Conservation (phyloP, 2,888 invertebrate genomes). For the Athalia circularis region DNA sequence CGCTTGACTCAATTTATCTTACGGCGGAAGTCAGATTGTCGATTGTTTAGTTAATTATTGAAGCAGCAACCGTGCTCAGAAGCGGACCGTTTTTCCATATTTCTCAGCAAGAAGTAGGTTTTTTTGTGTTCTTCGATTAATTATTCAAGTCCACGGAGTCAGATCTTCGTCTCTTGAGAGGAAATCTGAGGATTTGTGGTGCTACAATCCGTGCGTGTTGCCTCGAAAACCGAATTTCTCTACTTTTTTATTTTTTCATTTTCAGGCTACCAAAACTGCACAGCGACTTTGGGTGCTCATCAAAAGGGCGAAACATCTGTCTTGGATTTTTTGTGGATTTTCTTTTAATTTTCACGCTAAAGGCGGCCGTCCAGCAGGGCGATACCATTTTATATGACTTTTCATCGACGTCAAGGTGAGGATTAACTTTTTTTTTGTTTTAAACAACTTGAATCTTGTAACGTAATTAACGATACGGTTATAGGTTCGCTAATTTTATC, state of each 20-base stretch:
- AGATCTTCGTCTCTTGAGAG: no score
- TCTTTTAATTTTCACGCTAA: conserved; percentile 70
- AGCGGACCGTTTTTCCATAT: conserved; percentile 58
- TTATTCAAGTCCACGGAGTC: no score
- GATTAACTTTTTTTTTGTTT: conserved; percentile 56
- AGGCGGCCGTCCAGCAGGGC: conserved; percentile 87
- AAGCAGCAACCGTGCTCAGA: conserved; percentile 59
- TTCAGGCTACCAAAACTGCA: conserved; percentile 49
- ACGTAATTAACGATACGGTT: conserved; percentile 9
- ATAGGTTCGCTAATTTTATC: conserved; percentile 65
- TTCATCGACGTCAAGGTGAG: conserved; percentile 94
- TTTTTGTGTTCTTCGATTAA: not conserved
- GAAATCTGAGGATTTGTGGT: no score
- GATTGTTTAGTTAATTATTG: conserved; percentile 31
- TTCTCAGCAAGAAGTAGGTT: conserved; percentile 49
- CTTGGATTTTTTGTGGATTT: conserved; percentile 51
- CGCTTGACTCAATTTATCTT: conserved; percentile 8
- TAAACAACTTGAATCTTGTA: conserved; percentile 30
- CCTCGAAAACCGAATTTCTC: not conserved
- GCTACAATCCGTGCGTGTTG: not conserved
- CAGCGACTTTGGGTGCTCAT: conserved; percentile 60
- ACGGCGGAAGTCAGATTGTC: conserved; percentile 38
- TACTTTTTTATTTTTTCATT: conserved; percentile 7
- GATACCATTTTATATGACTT: conserved; percentile 97
- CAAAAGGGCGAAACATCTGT: conserved; percentile 70